Evolutionary conservation across 2,888 invertebrate species (phyloP).

Genomic region (Euphydryas editha): DNA sequence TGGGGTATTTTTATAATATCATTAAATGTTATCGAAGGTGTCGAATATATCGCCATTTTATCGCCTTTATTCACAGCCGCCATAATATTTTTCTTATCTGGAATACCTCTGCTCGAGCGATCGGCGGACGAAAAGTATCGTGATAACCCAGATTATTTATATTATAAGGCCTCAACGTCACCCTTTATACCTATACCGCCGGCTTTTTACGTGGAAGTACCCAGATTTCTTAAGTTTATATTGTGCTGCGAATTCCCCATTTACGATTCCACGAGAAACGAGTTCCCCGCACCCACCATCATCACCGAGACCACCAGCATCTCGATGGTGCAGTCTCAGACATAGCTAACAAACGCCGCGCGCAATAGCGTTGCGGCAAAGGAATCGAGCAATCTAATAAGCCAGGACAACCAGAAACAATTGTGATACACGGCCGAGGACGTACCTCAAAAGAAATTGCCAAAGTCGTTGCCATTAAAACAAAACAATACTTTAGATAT

Average conservation of each 20-base stretch:
- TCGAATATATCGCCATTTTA: constrained; percentile 93
- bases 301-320: constrained; percentile 88
- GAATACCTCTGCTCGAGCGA: constrained; percentile 94
- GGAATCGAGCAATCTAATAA: constrained; percentile 57
- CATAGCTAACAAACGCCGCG: constrained; percentile 86
- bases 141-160: constrained; percentile 93
- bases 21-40: constrained; percentile 91
- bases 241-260: constrained; percentile 95
- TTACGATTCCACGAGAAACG: constrained; percentile 89
- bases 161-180: constrained; percentile 94
- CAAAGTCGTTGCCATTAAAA: constrained; percentile 76
- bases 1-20: constrained; percentile 97
- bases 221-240: constrained; percentile 90
- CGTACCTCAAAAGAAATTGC: constrained; percentile 68
- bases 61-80: constrained; percentile 94
- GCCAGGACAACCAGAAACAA: constrained; percentile 58
- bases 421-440: constrained; percentile 80
- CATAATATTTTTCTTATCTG: constrained; percentile 95
- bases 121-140: constrained; percentile 94
- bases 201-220: constrained; percentile 93
- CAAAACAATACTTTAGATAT: constrained; percentile 76
- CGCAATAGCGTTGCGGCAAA: constrained; percentile 73
- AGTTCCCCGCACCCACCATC: constrained; percentile 84
- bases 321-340: constrained; percentile 87
- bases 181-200: constrained; percentile 95